Base-by-base conservation (phyloP, 2,113 vertebrate genomes). In the Thalassarche chlororhynchos region DNA sequence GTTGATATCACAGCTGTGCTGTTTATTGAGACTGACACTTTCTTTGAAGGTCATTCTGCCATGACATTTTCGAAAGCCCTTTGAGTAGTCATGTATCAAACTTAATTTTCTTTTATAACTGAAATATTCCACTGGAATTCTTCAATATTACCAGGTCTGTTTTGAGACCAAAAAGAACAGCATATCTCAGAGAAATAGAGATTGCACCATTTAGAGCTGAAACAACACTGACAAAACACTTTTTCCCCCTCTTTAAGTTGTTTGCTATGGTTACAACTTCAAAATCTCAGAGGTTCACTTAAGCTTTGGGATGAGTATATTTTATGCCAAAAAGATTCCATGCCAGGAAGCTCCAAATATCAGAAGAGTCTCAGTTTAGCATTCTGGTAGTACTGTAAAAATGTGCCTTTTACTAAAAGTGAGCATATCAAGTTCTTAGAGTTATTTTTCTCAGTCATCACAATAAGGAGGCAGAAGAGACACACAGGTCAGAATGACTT, bases 251-350 rank as follows among this genome's bases (percentile, higher is more conserved):
- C 89, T 97, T 88, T 52, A 94, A 94, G 61, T 84, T 94, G 84
- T 97, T 98, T 98, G 80, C 87, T 96, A 84, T 9, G 46, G 61
- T 96, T 97, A 93, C 66, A 96, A 74, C 87, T 96, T 97, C 82
- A 96, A 83, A 93, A 95, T 97, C 95, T 93, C 71, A 90, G 91
- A 95, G 80, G 71, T 96, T 97, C 87, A 90, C 94, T 94, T 95
- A 84, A 94, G 84, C 87, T 84, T 96, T 84, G 68, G 81, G 78
- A 94, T 96, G 81, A 89, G 57, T 70, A 68, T 49, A 96, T 95
- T 97, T 98, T 97, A 96, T 74, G 51, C 71, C 95, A 91, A 96
- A 97, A 98, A 96, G 75, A 89, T 74, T 96, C 68, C 82, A 84
- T 84, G 66, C 66, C 89, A 93, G 66, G 76, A 94, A 96, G 87